Conservation (phyloP, 2,888 invertebrate genomes). For the Conistra vaccinii region DNA sequence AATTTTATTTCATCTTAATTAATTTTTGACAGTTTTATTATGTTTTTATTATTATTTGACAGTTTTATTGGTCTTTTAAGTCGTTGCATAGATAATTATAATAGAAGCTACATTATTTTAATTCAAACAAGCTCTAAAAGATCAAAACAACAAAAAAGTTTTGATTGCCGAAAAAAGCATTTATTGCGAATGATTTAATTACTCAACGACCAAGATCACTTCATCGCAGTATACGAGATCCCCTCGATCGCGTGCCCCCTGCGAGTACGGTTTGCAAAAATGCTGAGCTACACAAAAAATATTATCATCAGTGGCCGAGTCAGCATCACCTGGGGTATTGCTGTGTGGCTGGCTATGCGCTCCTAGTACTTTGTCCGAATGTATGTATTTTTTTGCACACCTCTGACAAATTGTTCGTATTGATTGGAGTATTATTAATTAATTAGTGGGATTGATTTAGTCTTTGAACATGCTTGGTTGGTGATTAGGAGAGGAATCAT, state of each 20-base stretch:
- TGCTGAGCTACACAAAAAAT: conserved; percentile 72
- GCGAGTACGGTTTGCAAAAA: conserved; percentile 75
- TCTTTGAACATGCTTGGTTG: background rate
- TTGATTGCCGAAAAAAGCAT: background rate
- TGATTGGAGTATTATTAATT: background rate
- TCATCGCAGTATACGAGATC: conserved; percentile 62
- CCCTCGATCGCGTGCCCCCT: conserved; percentile 72
- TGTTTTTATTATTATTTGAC: conserved; percentile 29
- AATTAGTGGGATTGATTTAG: background rate
- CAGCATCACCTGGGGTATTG: conserved; percentile 57
- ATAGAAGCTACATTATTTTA: background rate
- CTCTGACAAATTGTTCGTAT: background rate
- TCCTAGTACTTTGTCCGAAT: conserved; percentile 43
- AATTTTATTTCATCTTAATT: conserved; percentile 21
- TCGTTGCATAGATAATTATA: conserved; percentile 15
- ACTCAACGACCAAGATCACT: conserved; percentile 69
- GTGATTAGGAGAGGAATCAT: background rate
- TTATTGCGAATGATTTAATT: conserved; percentile 55
- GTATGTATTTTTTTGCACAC: background rate
- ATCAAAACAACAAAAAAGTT: background rate
- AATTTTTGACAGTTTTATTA: conserved; percentile 30
- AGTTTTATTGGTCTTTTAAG: conserved; percentile 17
- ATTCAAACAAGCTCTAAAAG: background rate
- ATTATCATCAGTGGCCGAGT: conserved; percentile 67
- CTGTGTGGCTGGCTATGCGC: conserved; percentile 40